Base-by-base conservation (phyloP, 2,797 vertebrate genomes). In the Microtus californicus region DNA sequence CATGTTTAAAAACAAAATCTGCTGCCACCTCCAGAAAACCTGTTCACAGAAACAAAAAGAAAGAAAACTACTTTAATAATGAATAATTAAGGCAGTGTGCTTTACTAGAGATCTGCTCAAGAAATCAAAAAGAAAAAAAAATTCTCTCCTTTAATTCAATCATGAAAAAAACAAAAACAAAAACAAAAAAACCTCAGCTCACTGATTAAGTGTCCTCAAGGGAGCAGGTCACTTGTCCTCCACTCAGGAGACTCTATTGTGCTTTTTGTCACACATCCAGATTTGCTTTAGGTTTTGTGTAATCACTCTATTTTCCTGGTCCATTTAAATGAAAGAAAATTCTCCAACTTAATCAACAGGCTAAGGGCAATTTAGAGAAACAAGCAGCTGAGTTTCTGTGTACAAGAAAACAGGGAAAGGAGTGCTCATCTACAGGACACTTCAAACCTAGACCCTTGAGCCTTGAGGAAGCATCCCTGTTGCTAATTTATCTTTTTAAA, bases 1-100 rank as follows among this genome's bases (percentile, higher is more conserved):
- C 54, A 43, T 31, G n/a, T 81, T 69, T 91, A 37, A 89, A 95
- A 91, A 40, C 54, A 76, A 92, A 76, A 85, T 34, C 37, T 51
- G 25, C 29, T 71, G 19, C 54, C 80, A 83, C 21, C 45, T 71
- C 27, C 61, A 37, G 48, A 93, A 80, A 80, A 34, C 6, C 6
- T 40, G 9, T 12, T 29, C 17, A 51, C 40, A n/a, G 34, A 34
- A 43, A 14, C 3, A 29, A 6, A 85, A n/a, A 74, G 45, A 94
- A 77, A 51, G 6, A 83, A 51, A 67, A 76, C 29, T 43, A 17
- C 43, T 74, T 65, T 29, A 61, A 56, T 34, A 34, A 0, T 23
- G 1, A 86, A 27, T 48, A 91, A 90, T 31, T 48, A 56, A 51
- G 29, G 59, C 10, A 9, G 73, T 4, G 10, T 3, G 19, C 15